Percentiles rank a stretch among this genome's conserved stretches.
These are phyloP conservation scores for Tonatia bakeri DNA, from an alignment of 2,113 vertebrate genomes.

Conservation along the genomic window DNA sequence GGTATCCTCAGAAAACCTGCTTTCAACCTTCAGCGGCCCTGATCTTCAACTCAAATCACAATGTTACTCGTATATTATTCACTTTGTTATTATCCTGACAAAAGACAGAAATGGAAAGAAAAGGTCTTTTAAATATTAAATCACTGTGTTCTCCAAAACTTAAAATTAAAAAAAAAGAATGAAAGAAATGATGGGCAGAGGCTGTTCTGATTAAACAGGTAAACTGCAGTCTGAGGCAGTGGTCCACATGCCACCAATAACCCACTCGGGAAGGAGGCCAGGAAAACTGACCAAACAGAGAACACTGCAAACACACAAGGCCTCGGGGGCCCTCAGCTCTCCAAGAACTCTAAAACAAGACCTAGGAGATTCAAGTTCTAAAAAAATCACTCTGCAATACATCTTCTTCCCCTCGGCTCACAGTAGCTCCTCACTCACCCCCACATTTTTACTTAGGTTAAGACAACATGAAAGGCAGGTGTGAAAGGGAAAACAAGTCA, in stretches of 20 bases:
- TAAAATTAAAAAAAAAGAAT: not conserved
- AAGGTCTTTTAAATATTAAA: not conserved
- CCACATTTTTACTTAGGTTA: not conserved
- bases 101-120: not conserved
- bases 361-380: not conserved
- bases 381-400: not conserved
- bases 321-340: not conserved
- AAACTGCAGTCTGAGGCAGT: not conserved
- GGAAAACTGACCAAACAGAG: not conserved
- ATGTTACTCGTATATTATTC: not conserved
- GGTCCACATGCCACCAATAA: not conserved
- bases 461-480: not conserved
- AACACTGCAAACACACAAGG: not conserved
- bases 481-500: not conserved
- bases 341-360: not conserved
- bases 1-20: not conserved
- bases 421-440: not conserved
- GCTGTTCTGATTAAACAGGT: not conserved
- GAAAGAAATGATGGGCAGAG: not conserved
- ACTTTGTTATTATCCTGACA: not conserved
- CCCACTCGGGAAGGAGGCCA: not conserved
- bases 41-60: not conserved
- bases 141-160: not conserved
- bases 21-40: not conserved
- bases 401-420: not conserved